Base-by-base conservation (phyloP, 2,797 vertebrate species). In the Mionectes olivaceus region DNA sequence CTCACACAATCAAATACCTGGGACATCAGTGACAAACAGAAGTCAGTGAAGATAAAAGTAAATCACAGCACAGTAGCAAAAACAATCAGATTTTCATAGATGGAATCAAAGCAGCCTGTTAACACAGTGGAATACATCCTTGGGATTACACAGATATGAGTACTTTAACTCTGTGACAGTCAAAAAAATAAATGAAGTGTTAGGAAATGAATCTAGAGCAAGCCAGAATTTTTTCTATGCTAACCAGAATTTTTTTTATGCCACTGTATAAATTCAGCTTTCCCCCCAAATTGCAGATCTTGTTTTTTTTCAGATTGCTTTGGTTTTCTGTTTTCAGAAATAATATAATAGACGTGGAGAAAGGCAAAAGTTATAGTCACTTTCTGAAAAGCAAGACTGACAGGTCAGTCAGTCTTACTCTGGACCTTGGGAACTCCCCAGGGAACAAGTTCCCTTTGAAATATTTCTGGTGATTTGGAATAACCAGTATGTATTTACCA, bases 371-470 rank as follows among this genome's bases (percentile, higher is more conserved):
- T 64, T 39, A 30, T 30, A 44, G 4, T 27, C 2, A 30, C 11
- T 77, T 83, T 68, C 15, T 27, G 27, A 64, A 79, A 68, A n/a
- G 2, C 19, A 59, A 70, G 11, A 85, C 70, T 4, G 6, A 17
- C 13, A 74, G 18, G 12, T 83, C 37, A 71, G 21, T n/a, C 21
- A 27, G 9, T 33, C 37, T 83, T 15, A 44, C 10, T 49, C 27
- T 67, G 9, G 8, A 13, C 3, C 8, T 7, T 0, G 0, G 8
- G 30, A 73, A 6, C 7, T 77, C 7, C 23, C 16, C 11, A 46
- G 10, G 10, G 25, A 63, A 10, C 1, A 3, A 59, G 7, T 55
- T 69, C 7, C 11, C 25, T 67, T 49, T 56, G 22, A 90, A 91
- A 17, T 3, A 7, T 43, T 76, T 95, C 41, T 70, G 18, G 19